Evolutionary conservation across 2,113 vertebrate genomes (phyloP), one percentile per base, ranked within the genome.

Genomic region (Rhabdomys dilectus): DNA sequence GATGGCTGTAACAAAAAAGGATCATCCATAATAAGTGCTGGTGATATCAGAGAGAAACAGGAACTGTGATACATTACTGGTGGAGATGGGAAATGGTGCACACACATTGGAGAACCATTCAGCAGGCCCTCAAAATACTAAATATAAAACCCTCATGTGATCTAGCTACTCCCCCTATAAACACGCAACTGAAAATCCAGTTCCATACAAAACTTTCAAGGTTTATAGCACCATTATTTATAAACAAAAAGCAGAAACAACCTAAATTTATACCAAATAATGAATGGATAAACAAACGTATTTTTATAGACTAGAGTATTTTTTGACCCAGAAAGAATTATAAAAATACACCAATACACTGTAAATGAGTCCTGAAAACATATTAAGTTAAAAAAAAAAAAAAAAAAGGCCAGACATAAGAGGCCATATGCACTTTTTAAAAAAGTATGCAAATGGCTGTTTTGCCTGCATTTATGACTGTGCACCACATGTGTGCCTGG

Each of bases 101-200:
- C 26, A 84, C 26, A 80, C 17, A 53, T 51, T 62, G 16, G 68
- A 88, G 92, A 92, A 78, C 13, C 90, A 9, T 66, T 81, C 22
- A 34, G 26, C 42, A 91, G 26, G 51, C 85, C 29, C 78, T 94
- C 64, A 91, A 87, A 92, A 93, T 45, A 36, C 31, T 78, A 89
- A 82, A 93, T 42, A 80, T 3, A 73, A 22, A 92, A 51, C n/a
- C 64, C 58, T 24, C 64, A 62, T 7, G 13, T 17, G 42, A 94
- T 15, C 12, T 0, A 48, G 76, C 5, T 80, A 51, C 58, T 95
- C n/a, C 34, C 29, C 51, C 64, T 56, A 42, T 26, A 42, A 51
- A 91, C 11, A 31, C 5, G 29, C 36, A 90, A 82, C 0, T 86
- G 51, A 94, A 95, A 87, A 42, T 45, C 34, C 5, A 91, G 42